These are phyloP conservation scores for Anthopleura sola DNA, from an alignment of 64 coral and sea anemone genomes.

Conservation along the genomic window DNA sequence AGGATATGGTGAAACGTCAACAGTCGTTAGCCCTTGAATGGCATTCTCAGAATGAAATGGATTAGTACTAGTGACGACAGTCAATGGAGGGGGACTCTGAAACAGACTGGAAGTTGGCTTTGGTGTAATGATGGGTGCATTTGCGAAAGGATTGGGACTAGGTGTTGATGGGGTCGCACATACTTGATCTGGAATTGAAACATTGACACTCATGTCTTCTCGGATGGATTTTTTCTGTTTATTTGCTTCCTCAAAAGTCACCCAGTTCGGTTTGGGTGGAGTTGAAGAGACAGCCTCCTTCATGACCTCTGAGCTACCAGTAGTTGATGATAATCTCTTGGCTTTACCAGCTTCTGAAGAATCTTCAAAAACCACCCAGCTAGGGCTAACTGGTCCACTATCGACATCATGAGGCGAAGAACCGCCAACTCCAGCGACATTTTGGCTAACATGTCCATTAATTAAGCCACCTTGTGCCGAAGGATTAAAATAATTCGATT, in stretches of 20 bases:
- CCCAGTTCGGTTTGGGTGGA: conserved; percentile 27
- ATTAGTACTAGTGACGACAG: conserved; percentile 30
- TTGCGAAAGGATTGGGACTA: conserved; percentile 54
- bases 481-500: conserved; percentile 4
- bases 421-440: neutral
- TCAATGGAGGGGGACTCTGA: conserved; percentile 3
- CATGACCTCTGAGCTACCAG: neutral
- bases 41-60: conserved; percentile 44
- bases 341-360: neutral
- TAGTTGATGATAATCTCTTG: neutral
- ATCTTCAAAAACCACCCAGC: conserved; percentile 23
- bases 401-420: neutral
- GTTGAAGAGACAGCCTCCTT: neutral
- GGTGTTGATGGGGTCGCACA: neutral
- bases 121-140: neutral
- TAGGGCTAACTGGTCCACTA: neutral
- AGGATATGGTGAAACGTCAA: neutral
- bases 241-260: conserved; percentile 42
- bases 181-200: conserved; percentile 13
- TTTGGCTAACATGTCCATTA: conserved; percentile 12
- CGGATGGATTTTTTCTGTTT: neutral
- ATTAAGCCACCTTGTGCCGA: neutral
- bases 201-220: conserved; percentile 37
- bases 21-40: neutral
- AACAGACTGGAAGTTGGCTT: conserved; percentile 25